Evolutionary conservation across 2,797 vertebrate species (phyloP), one percentile per base, ranked within the genome.

Genomic region (Lates japonicus): DNA sequence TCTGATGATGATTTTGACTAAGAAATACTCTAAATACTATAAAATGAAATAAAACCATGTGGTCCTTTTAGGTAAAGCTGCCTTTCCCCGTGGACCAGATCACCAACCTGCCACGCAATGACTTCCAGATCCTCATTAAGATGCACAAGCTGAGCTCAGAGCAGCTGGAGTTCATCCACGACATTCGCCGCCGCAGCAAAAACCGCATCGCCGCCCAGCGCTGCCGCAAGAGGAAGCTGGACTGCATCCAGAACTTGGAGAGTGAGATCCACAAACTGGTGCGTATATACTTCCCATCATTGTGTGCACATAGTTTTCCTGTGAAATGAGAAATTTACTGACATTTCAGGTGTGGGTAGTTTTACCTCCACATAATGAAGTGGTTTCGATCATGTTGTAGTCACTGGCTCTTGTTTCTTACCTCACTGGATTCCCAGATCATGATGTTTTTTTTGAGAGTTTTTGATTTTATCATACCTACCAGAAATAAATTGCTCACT

Each of bases 111-210:
- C 97, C 97, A 76, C 96, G 97, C 87, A 99, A 98, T 31, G 98
- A 99, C 94, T 99, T 99, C 94, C 98, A 99, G 95, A 97, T 98
- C 95, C 97, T 99, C 95, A 95, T 98, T 90, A 98, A 98, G 94
- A 98, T 98, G 97, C 97, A 98, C 95, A 98, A 97, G 90, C 94
- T 99, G 93, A 97, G 94, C 94, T 97, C 98, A 77, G 97, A 99
- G 79, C 98, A 98, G 94, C 94, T 98, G 81, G 98, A 98, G 92
- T 97, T 98, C 88, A 97, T 99, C 89, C 98, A 98, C 0, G 97
- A 98, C 3, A 95, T 98, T 76, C 96, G 97, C 37, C 95, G 97
- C 51, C 97, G 97, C 86, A 98, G 97, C 92, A 98, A 98, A 93
- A 99, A 98, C 94, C 96, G 98, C 17, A 97, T 98, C 14, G 97